phyloP scores from a whole-genome alignment of 2,113 vertebrate genomes.

The Pterophyllum scalare region DNA sequence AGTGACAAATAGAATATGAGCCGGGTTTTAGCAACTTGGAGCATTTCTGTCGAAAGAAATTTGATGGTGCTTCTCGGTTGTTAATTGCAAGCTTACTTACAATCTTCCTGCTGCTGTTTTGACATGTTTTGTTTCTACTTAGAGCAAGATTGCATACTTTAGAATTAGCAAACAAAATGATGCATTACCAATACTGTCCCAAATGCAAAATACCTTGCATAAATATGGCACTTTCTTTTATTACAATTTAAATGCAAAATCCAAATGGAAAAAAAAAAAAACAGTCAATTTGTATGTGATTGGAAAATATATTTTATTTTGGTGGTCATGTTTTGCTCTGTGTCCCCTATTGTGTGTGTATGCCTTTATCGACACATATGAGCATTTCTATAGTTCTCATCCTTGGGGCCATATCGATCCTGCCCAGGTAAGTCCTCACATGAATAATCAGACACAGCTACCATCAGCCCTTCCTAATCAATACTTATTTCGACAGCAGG shows the following conservation, averaged over 20 bases:
- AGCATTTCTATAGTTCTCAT: constrained; percentile 53
- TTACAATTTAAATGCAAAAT: constrained; percentile 2
- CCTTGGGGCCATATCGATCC: constrained; percentile 67
- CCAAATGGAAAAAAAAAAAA: neutral
- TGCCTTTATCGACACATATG: constrained; percentile 32
- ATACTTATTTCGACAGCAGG: constrained; percentile 72
- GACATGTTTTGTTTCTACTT: constrained; percentile 40
- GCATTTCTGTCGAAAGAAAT: constrained; percentile 16
- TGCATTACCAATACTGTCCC: neutral
- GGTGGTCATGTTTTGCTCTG: constrained; percentile 1
- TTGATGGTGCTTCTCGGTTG: constrained; percentile 4
- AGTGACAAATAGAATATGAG: constrained; percentile 35
- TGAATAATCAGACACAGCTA: constrained; percentile 74
- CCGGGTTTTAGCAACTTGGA: constrained; percentile 6
- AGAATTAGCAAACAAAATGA: constrained; percentile 30
- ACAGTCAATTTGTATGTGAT: neutral
- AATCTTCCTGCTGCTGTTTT: constrained; percentile 46
- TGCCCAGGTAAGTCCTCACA: constrained; percentile 64
- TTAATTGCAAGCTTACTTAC: constrained; percentile 52
- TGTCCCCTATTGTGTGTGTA: constrained; percentile 11
- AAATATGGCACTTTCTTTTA: neutral
- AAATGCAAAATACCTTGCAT: constrained; percentile 8
- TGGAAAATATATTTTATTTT: constrained; percentile 6
- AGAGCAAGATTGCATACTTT: constrained; percentile 8
- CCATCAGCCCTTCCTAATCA: constrained; percentile 71